Base-by-base conservation (phyloP, 2,888 invertebrate genomes). In the Catocala sponsa region DNA sequence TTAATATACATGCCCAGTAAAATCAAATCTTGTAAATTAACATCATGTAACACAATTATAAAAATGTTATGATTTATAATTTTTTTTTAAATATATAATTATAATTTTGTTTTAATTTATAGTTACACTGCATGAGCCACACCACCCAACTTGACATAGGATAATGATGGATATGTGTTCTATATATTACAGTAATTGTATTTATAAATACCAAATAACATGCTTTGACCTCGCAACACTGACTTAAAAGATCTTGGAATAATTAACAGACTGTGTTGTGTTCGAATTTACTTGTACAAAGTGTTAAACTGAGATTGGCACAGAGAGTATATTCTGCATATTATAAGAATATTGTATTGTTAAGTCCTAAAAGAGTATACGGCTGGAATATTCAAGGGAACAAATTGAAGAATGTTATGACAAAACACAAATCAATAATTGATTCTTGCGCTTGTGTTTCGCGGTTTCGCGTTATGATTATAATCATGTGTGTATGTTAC, bases 121-220 rank as follows among this genome's bases (percentile, higher is more conserved):
- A 44, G 13, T 59, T 59, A 55, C 48, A 55, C 61, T 59, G 53
- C n/a, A 7, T 43, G 50, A 55, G 65, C 63, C 64, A 61, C 64
- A 63, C 15, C 7, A 50, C 51, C 52, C 32, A 46, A 64, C 6
- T 64, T 64, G 61, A 66, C 63, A 65, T 75, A 70, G 53, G 35
- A 11, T 72, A 68, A 50, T 49, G 46, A 65, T 54, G 46, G 64
- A 65, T 67, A 68, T 78, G 68, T 72, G 68, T 72, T 72, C 68
- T 70, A 60, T 65, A 70, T 61, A 43, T 62, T 61, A 66, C 61
- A 70, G 56, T 74, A 63, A 65, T 59, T 65, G 59, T 74, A 74
- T 71, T 71, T 71, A 60, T 48, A 59, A 57, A 49, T 57, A 69
- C 63, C 61, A 64, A 63, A 60, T 69, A 15, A 15, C 0, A 32